Evolutionary conservation across 2,113 vertebrate genomes (phyloP).

Genomic region (Oreotrochilus melanogaster): DNA sequence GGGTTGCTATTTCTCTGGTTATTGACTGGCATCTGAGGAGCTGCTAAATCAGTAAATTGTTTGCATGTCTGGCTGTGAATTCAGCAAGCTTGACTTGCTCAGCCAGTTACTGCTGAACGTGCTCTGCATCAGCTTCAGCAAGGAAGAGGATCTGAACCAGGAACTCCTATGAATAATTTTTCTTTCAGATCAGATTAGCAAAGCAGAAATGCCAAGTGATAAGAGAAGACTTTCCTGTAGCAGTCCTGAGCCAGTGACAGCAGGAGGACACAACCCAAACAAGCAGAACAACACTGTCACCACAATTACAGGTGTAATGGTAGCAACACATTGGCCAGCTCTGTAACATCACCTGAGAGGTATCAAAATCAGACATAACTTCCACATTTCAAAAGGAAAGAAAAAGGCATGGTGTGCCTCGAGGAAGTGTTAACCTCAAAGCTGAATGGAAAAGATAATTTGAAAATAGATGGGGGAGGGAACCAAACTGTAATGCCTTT

Average conservation of each 20-base stretch:
- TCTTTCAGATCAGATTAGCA: slow-evolving; percentile 55
- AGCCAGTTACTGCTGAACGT: slow-evolving; percentile 34
- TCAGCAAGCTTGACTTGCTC: slow-evolving; percentile 53
- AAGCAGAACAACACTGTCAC: background rate
- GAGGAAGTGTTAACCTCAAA: background rate
- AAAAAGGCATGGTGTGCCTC: background rate
- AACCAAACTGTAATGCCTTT: background rate
- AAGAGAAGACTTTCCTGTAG: slow-evolving; percentile 34
- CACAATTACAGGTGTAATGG: background rate
- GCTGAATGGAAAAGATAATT: background rate
- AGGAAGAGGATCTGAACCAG: slow-evolving; percentile 57
- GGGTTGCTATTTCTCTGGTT: background rate
- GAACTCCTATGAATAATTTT: slow-evolving; percentile 49
- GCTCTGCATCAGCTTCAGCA: slow-evolving; percentile 24
- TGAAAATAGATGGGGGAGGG: background rate
- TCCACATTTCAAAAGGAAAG: background rate
- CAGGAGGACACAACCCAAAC: background rate
- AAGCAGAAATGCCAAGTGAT: slow-evolving; percentile 25
- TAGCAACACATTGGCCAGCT: background rate
- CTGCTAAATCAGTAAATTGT: slow-evolving; percentile 46
- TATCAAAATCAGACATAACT: background rate
- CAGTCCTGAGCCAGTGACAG: background rate
- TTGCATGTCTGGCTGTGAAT: slow-evolving; percentile 28
- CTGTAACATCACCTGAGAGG: background rate
- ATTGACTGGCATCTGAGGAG: background rate